Evolutionary conservation across 2,113 vertebrate species (phyloP).

Genomic region (Oreotrochilus melanogaster): DNA sequence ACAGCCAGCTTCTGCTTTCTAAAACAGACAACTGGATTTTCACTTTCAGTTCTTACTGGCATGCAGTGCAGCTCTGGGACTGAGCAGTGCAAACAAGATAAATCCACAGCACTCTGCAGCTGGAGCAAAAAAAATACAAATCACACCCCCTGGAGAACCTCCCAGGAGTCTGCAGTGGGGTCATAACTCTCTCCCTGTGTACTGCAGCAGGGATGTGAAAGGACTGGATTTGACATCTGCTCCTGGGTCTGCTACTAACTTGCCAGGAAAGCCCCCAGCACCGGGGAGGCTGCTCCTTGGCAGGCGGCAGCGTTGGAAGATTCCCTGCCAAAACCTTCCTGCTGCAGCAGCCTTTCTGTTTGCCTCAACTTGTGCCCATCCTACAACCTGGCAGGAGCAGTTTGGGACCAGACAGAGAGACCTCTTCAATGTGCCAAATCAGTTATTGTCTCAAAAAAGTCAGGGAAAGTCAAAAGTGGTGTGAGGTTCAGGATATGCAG

Average conservation of each 20-base stretch:
- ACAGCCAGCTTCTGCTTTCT: rapidly evolving
- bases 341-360: too few relatives aligned
- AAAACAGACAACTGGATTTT: neutral
- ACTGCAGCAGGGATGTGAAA: rapidly evolving
- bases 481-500: neutral
- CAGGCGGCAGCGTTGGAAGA: neutral
- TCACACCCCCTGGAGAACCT: rapidly evolving
- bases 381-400: neutral
- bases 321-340: rapidly evolving
- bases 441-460: neutral
- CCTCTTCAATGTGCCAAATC: neutral
- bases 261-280: rapidly evolving
- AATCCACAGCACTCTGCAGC: rapidly evolving
- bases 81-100: rapidly evolving
- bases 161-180: neutral
- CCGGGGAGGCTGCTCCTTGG: neutral
- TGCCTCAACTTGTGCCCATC: neutral
- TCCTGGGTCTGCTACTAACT: neutral
- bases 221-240: neutral
- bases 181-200: too few relatives aligned
- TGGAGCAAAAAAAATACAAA: neutral
- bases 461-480: neutral
- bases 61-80: rapidly evolving
- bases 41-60: neutral
- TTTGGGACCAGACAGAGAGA: too few relatives aligned